Evolutionary conservation across 2,797 vertebrate species (phyloP).

Genomic region (Crenuchus spilurus): DNA sequence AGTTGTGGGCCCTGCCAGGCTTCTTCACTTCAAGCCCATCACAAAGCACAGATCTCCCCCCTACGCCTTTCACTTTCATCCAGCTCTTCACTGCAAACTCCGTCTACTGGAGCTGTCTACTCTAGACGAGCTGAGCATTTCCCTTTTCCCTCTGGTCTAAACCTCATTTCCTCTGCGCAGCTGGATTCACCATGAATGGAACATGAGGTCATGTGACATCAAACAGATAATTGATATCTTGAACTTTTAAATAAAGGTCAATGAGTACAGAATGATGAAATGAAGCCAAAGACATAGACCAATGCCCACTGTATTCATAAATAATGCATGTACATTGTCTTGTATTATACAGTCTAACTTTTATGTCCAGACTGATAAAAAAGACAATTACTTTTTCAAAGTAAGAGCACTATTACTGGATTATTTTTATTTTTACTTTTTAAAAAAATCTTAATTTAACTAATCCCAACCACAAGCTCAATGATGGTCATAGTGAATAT

Average conservation of each 20-base stretch:
- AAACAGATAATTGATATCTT: no score
- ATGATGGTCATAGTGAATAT: no score
- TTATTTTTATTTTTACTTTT: no score
- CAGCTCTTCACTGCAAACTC: not conserved
- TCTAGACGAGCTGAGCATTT: not conserved
- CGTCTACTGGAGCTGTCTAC: not conserved
- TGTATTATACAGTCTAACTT: not conserved
- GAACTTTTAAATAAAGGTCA: constrained; percentile 5
- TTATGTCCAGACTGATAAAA: no score
- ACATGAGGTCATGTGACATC: not conserved
- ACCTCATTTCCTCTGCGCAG: no score
- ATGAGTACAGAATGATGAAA: not conserved
- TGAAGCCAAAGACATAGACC: not conserved
- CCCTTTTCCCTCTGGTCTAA: not conserved
- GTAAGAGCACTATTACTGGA: no score
- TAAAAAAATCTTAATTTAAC: no score
- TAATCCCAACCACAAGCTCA: no score
- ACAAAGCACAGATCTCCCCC: not conserved
- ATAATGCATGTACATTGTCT: not conserved
- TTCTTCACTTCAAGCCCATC: not conserved
- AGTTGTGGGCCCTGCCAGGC: not conserved
- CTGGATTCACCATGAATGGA: not conserved
- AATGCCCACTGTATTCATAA: no score
- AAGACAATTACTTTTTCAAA: no score
- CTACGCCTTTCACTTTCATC: not conserved